Base-by-base conservation (phyloP, 2,888 invertebrate genomes). In the Zygaena filipendulae region DNA sequence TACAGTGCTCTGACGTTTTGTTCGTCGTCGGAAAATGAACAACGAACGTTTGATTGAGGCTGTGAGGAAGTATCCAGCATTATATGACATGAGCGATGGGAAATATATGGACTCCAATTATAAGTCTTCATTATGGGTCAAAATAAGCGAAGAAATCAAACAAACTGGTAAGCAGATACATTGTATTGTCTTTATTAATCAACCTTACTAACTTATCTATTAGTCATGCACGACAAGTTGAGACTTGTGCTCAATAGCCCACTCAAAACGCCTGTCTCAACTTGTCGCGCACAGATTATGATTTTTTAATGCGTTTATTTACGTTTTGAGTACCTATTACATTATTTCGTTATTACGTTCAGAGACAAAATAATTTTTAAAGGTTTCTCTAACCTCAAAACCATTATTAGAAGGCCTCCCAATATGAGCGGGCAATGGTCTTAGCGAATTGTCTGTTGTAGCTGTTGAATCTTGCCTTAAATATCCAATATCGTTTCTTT, bases 71-170 rank as follows among this genome's bases (percentile, higher is more conserved):
- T 32, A 32, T 32, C 29, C 29, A 32, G 32, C 28, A 32, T 29
- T 32, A 32, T 32, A 32, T 29, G 32, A 32, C 28, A 32, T 32
- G 32, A 32, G 27, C 31, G 31, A 31, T 31, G 31, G 31, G 27
- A 33, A 30, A 33, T 23, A 16, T 29, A 32, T 32, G 25, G 21
- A 32, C 28, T 29, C 29, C 29, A 28, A 21, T 27, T 27, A 13
- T 28, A 28, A 28, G 22, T 33, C 33, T 29, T 33, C 33, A 33
- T 33, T 33, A 33, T 33, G 33, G 33, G 33, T 30, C 33, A 33
- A 33, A 33, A 33, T 33, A 29, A 33, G 33, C 29, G 33, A 30
- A 33, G 33, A 33, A 30, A 33, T 33, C 30, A 33, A 33, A 33
- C 33, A 30, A 33, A 30, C 33, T 30, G 30, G 30, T 33, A 33